Percentiles rank a stretch among this genome's conserved stretches.
phyloP scores from a whole-genome alignment of 2,113 vertebrate genomes.

The Triplophysa tibetana region DNA sequence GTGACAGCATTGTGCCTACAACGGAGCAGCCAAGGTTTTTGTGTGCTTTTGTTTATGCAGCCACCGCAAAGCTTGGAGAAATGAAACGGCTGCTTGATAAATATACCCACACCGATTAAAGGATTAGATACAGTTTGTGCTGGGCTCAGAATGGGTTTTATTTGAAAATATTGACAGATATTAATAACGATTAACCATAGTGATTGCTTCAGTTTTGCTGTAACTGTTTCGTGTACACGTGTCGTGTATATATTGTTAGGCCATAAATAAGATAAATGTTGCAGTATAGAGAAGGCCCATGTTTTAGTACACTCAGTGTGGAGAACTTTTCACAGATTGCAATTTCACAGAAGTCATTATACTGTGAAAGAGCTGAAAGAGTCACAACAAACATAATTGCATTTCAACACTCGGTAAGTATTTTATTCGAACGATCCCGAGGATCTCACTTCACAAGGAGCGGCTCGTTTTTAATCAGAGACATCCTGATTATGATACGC shows the following conservation, averaged over 20 bases:
- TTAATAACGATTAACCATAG: not conserved
- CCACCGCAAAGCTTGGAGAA: constrained; percentile 5
- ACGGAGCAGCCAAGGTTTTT: not conserved
- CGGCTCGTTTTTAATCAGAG: constrained; percentile 63
- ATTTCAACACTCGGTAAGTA: constrained; percentile 52
- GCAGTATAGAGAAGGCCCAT: not conserved
- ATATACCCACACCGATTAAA: constrained; percentile 15
- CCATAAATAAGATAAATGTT: not conserved
- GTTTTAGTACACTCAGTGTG: constrained; percentile 24
- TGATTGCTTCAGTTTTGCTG: not conserved
- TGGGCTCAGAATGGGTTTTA: not conserved
- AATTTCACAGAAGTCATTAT: constrained; percentile 40
- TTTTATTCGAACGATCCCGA: constrained; percentile 55
- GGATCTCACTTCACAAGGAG: constrained; percentile 62
- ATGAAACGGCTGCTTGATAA: not conserved
- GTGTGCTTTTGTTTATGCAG: constrained; percentile 24
- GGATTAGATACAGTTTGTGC: not conserved
- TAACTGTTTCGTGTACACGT: not conserved
- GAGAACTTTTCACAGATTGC: constrained; percentile 27
- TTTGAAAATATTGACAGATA: not conserved
- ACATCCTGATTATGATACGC: constrained; percentile 68
- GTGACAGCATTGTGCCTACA: constrained; percentile 8
- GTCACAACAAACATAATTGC: constrained; percentile 57
- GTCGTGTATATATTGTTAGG: not conserved
- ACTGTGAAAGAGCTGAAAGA: constrained; percentile 49